phyloP scores from a whole-genome alignment of 2,113 vertebrate genomes.

The Platycercus adscitus region DNA sequence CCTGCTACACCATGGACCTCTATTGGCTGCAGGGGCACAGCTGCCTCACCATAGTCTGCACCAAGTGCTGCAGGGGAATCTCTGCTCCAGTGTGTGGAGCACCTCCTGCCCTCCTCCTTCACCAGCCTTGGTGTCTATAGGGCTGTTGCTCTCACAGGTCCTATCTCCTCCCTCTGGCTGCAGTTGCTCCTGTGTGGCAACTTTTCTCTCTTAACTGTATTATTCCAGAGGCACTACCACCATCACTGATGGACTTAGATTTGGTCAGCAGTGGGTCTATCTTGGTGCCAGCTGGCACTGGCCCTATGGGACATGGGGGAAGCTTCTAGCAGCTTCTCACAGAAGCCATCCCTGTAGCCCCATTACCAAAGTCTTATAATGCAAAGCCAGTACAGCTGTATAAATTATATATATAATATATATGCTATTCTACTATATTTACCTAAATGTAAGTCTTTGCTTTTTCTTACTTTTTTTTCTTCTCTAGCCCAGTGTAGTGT shows the following conservation, averaged over 20 bases:
- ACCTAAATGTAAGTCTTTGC: not conserved
- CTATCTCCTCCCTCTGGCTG: not conserved
- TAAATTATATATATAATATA: not conserved
- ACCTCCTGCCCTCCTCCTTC: not conserved
- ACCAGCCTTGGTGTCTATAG: not conserved
- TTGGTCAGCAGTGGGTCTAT: not conserved
- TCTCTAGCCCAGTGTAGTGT: not conserved
- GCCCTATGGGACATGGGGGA: not conserved
- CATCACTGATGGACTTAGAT: not conserved
- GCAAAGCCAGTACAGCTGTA: not conserved
- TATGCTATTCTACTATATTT: not conserved
- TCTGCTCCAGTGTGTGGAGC: not conserved
- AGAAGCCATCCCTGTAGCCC: not conserved
- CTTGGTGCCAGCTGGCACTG: not conserved
- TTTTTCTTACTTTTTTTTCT: not conserved
- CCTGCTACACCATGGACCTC: not conserved
- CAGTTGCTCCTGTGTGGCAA: not conserved
- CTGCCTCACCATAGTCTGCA: not conserved
- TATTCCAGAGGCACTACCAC: not conserved
- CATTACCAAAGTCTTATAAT: not conserved
- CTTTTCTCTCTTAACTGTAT: not conserved
- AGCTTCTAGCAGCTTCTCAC: not conserved
- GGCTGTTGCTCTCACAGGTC: not conserved
- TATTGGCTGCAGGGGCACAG: not conserved
- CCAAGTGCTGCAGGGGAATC: not conserved